Base-by-base conservation (phyloP, 2,797 vertebrate species). In the Lagorchestes hirsutus region DNA sequence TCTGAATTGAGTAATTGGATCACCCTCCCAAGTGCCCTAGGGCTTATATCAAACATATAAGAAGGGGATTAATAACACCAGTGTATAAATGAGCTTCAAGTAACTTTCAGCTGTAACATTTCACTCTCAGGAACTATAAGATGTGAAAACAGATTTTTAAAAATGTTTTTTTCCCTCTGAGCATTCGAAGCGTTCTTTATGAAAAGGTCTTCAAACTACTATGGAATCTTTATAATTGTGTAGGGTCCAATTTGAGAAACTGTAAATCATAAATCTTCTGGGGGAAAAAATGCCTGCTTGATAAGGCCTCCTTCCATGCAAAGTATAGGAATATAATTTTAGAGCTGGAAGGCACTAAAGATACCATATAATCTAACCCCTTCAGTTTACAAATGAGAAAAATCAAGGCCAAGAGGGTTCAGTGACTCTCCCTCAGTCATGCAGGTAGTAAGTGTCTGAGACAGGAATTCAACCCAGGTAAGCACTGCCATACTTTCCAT, bases 1-100 rank as follows among this genome's bases (percentile, higher is more conserved):
- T 98, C 96, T 96, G 95, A 98, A 96, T 92, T 97, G 96, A 93
- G 97, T 98, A 98, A 98, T 98, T 97, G 97, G 98, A 97, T 98
- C 98, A 93, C 93, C 55, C 90, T 97, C 97, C 97, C 96, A 94
- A 98, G 93, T 97, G 93, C 97, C 97, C 93, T 94, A 92, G 90
- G 97, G 93, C 94, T 98, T 98, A 93, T 97, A 98, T 96, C 95
- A 98, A 98, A 96, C 96, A 95, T 96, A 97, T 98, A 98, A 98
- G 97, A 97, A 97, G 82, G 91, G 56, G 67, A 95, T 98, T 98
- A 98, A 98, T 98, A 98, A 98, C 96, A 96, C 97, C 95, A 98
- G 95, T 95, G 90, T 97, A 95, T 97, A 97, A 98, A 97, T 55
- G 74, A 96, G 95, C 95, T 95, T 96, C 95, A 90, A 93, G 92